phyloP scores from a whole-genome alignment of 1,140 invertebrate genomes.

The Trissolcus basalis region DNA sequence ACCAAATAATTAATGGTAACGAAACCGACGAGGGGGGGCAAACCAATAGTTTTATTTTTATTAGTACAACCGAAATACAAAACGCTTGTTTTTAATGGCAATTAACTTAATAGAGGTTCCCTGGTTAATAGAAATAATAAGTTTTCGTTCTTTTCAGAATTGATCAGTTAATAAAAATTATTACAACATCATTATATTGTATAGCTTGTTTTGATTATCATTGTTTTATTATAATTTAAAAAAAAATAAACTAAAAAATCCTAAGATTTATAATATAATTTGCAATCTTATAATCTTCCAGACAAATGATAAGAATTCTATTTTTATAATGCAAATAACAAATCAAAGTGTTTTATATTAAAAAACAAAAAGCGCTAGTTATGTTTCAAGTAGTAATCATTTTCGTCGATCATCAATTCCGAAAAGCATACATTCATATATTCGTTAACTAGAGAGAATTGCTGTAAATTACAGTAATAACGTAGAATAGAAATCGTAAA shows the following conservation, averaged over 20 bases:
- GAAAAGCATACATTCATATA: neutral
- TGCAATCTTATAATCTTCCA: too few species aligned
- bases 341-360: too few species aligned
- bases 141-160: neutral
- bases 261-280: too few species aligned
- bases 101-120: neutral
- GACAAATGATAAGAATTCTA: too few species aligned
- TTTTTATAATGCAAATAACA: too few species aligned
- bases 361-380: too few species aligned
- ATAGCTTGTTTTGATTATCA: too few species aligned
- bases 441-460: neutral
- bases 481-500: neutral
- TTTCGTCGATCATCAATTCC: neutral
- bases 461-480: constrained; percentile 3
- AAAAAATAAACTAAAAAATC: too few species aligned
- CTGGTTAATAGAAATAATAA: constrained; percentile 1
- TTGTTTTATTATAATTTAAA: too few species aligned
- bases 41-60: neutral
- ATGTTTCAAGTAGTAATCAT: neutral
- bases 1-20: constrained; percentile 14
- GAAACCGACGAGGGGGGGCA: neutral
- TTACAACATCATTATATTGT: too few species aligned
- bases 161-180: too few species aligned
- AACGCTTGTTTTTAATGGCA: neutral
- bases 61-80: constrained; percentile 9